Percentiles rank a stretch among this genome's conserved stretches.
Conservation (phyloP, 2,797 vertebrate species). For the Erpetoichthys calabaricus region DNA sequence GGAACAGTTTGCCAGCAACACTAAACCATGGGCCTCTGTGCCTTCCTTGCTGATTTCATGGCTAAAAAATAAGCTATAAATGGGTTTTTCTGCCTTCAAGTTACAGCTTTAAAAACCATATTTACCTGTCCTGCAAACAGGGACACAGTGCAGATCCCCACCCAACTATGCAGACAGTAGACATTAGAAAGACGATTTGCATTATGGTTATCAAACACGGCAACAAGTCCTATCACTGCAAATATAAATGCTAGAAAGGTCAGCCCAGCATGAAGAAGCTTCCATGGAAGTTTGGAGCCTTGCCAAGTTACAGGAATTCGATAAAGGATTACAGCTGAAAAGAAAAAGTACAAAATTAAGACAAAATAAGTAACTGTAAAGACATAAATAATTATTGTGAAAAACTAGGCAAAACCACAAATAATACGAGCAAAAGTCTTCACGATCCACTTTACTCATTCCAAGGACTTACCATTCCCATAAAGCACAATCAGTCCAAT, state of each 20-base stretch:
- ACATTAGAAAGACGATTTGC: slow-evolving; percentile 39
- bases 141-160: slow-evolving; percentile 55
- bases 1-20: no score
- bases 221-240: slow-evolving; percentile 59
- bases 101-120: no score
- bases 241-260: slow-evolving; percentile 51
- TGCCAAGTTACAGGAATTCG: slow-evolving; percentile 65
- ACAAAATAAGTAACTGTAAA: neutral
- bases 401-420: neutral
- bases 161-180: slow-evolving; percentile 89
- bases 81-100: no score
- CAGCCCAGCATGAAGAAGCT: slow-evolving; percentile 54
- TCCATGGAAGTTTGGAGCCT: slow-evolving; percentile 71
- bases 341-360: neutral
- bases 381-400: neutral
- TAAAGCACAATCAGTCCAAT: slow-evolving; percentile 71
- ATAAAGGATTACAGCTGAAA: slow-evolving; percentile 66
- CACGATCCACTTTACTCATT: neutral
- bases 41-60: no score
- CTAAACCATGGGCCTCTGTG: no score
- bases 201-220: slow-evolving; percentile 66
- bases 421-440: neutral
- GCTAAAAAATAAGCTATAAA: no score
- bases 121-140: slow-evolving; percentile 73
- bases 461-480: slow-evolving; percentile 54